A percentile compares a stretch with the other conserved stretches of the same genome.
phyloP scores from a whole-genome alignment of 2,797 vertebrate species.

The Nyctibius grandis region DNA sequence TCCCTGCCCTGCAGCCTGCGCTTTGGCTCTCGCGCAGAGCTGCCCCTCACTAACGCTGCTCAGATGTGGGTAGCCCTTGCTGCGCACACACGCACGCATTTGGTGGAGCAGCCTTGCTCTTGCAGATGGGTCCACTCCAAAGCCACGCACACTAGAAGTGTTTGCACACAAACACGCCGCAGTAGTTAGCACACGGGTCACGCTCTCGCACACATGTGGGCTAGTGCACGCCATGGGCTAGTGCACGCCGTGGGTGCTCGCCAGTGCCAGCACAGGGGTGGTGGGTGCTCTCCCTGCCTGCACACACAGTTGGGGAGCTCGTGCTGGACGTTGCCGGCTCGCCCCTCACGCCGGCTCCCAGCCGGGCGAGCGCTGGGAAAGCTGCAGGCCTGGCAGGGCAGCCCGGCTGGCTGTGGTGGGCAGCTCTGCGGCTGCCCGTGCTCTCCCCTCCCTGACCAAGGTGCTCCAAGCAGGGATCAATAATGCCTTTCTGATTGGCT shows the following conservation, averaged over 20 bases:
- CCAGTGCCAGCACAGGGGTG: neutral
- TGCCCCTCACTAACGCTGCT: neutral
- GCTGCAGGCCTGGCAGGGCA: constrained; percentile 39
- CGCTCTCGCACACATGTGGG: neutral
- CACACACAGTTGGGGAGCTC: fast-evolving
- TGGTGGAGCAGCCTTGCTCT: neutral
- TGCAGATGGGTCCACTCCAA: neutral
- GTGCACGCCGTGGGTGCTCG: fast-evolving
- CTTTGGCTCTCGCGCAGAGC: neutral
- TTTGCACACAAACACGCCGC: neutral
- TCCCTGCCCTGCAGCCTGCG: neutral
- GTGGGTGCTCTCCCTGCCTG: neutral
- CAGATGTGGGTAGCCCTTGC: fast-evolving
- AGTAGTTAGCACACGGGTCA: neutral
- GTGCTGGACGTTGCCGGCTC: fast-evolving
- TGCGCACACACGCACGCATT: fast-evolving
- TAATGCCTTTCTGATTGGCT: constrained; percentile 54
- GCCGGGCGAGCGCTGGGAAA: fast-evolving
- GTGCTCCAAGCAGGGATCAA: neutral
- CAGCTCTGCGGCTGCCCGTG: constrained; percentile 7
- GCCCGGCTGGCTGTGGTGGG: neutral
- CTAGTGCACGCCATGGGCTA: neutral
- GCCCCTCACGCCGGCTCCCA: neutral
- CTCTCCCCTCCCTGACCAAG: neutral
- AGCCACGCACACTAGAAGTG: fast-evolving